Conservation (phyloP, 2,888 invertebrate genomes). For the Aspidiotus rigidus region DNA sequence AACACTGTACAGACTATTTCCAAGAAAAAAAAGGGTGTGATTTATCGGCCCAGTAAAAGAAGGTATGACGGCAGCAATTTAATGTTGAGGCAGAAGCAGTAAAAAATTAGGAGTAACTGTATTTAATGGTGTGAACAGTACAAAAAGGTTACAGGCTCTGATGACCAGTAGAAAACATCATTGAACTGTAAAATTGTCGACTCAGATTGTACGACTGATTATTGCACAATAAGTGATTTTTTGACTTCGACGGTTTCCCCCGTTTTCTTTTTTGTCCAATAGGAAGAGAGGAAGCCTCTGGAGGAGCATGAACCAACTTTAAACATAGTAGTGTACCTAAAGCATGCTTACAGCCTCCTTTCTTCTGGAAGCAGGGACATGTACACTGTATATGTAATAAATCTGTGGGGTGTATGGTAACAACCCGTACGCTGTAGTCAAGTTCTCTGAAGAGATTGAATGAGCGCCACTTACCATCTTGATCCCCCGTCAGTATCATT, state of each 20-base stretch:
- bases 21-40: neutral
- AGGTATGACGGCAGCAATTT: neutral
- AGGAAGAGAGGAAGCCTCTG: neutral
- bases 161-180: neutral
- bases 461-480: neutral
- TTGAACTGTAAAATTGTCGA: neutral
- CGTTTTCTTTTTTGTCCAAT: constrained; percentile 1
- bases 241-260: neutral
- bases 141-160: neutral
- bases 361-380: neutral
- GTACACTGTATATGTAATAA: neutral
- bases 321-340: neutral
- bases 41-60: neutral
- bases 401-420: neutral
- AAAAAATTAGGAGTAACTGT: neutral
- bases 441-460: neutral
- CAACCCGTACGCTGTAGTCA: neutral
- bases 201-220: too few relatives aligned
- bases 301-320: neutral
- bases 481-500: neutral
- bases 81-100: neutral
- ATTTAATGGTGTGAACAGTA: neutral
- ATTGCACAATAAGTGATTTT: neutral
- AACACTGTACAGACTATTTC: too few relatives aligned
- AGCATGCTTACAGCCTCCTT: constrained; percentile 1